Evolutionary conservation across 2,113 vertebrate species (phyloP), one percentile per base, ranked within the genome.

Genomic region (Myotis brandtii): DNA sequence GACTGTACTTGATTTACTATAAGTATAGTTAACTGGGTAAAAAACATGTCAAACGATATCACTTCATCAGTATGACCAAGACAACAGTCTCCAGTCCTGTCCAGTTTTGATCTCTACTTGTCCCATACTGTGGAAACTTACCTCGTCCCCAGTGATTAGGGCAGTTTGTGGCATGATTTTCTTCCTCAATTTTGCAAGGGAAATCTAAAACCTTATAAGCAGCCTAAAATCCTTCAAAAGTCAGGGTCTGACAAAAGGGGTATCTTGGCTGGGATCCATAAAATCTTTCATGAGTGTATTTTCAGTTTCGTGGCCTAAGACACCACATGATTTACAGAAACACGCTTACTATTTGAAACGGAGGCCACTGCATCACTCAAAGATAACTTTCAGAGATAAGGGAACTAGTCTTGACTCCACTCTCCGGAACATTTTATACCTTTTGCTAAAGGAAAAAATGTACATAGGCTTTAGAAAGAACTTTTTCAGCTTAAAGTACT

Each of bases 211-310:
- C 27, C n/a, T 86, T 64, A 30, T 6, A 54, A 69, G 43, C 18
- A 69, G 81, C 4, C 62, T 70, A 95, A 95, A 89, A 43, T 75
- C 50, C 66, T 96, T 66, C 84, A 52, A 72, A 84, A 86, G 50
- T 30, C 27, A 67, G 25, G 3, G 43, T 86, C 48, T 82, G 37
- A 73, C 4, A 8, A 70, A 86, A 84, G 14, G 37, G 18, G 32
- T 9, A 18, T 48, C 76, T 75, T 75, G 25, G 23, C 3, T 87
- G 13, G 13, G 77, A 80, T 32, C 14, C 34, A 43, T 23, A 64
- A 80, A 43, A 43, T 32, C 18, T 72, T 81, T 43, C 66, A 87
- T 9, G 52, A 72, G 32, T 40, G 30, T 46, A 67, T 80, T 91
- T 93, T 91, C 16, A 64, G 48, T 80, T 86, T 84, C 46, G 16